phyloP scores from a whole-genome alignment of 2,113 vertebrate species.

The Oplegnathus fasciatus region DNA sequence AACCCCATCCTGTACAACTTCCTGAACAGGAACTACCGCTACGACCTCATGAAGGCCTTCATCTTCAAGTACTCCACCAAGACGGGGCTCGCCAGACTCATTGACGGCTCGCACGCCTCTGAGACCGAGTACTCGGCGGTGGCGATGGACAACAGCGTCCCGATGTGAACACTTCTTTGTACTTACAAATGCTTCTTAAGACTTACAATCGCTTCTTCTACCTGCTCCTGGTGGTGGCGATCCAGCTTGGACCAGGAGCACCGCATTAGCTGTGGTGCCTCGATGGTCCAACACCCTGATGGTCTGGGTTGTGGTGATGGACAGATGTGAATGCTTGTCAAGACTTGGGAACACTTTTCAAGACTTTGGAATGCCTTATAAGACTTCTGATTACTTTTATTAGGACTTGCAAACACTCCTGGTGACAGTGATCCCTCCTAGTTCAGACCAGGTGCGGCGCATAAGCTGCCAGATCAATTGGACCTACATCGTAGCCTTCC shows the following conservation, averaged over 20 bases:
- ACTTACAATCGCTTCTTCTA: neutral
- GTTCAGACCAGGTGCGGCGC: too few relatives aligned
- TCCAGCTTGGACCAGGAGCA: neutral
- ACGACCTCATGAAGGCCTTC: constrained; percentile 94
- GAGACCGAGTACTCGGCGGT: constrained; percentile 82
- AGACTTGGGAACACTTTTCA: neutral
- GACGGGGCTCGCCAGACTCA: constrained; percentile 91
- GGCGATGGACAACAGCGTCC: neutral
- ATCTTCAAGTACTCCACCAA: constrained; percentile 95
- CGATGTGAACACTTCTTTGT: neutral
- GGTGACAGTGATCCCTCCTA: too few relatives aligned
- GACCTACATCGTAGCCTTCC: too few relatives aligned
- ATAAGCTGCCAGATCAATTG: too few relatives aligned
- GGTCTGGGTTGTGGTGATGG: neutral
- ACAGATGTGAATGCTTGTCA: neutral
- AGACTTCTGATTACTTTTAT: too few relatives aligned
- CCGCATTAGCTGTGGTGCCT: neutral
- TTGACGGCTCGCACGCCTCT: constrained; percentile 87
- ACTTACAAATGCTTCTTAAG: neutral
- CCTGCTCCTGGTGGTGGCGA: neutral
- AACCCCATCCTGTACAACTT: constrained; percentile 94
- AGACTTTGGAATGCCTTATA: neutral
- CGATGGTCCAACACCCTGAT: neutral
- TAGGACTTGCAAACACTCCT: too few relatives aligned
- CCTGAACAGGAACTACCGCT: constrained; percentile 91